Base-by-base conservation (phyloP, 2,888 invertebrate genomes). In the Nysson spinosus region DNA sequence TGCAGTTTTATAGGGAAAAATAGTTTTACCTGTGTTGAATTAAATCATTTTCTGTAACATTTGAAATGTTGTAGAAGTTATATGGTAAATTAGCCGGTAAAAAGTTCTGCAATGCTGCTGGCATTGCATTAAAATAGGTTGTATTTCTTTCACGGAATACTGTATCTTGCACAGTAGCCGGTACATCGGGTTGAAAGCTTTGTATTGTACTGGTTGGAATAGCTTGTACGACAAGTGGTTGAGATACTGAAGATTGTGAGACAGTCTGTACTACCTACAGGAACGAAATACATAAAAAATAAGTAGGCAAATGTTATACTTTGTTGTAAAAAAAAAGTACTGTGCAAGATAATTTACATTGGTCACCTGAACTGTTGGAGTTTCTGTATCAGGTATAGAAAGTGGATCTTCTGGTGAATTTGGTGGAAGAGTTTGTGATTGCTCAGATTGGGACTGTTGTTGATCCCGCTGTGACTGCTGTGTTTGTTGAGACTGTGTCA, bases 1-100 rank as follows among this genome's bases (percentile, higher is more conserved):
- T 50, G 12, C 11, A 43, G 5, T 24, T 37, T 39, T 14, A 32
- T 40, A 42, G 6, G 44, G 20, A 43, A 61, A 57, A 11, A 57
- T 22, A 47, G 26, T 37, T 47, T 47, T 26, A 84, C 69, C 82
- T 83, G 46, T 81, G 79, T 64, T 82, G 80, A 52, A 85, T 78
- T 24, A 83, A 75, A 68, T 86, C 83, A 17, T 68, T 75, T 49
- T 85, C 85, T 14, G 78, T 68, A 17, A 84, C 83, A 52, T 80
- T 86, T 14, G 85, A 75, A 55, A 87, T 82, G 63, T 83, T 86
- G 64, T 87, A 87, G 75, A 87, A 85, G 63, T 86, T 86, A 56
- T 87, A 87, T 26, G 86, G 81, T 70, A 85, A 68, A 72, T 83
- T 86, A 0, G 83, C 60, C 19, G 86, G 83, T 52, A 87, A 51